Conservation (phyloP, 2,888 invertebrate species). For the Byasa hedistus region DNA sequence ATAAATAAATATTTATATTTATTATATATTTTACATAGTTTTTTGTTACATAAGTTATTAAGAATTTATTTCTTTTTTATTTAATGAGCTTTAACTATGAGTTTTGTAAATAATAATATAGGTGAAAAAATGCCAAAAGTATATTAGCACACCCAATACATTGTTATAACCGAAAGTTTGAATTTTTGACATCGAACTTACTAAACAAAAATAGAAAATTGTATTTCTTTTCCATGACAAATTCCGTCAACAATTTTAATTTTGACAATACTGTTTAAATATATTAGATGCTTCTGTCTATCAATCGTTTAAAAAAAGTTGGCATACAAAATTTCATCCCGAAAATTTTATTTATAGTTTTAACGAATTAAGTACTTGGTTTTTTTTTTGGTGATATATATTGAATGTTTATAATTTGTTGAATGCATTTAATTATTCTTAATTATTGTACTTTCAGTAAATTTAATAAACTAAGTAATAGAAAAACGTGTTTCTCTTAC, state of each 20-base stretch:
- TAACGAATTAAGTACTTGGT: neutral
- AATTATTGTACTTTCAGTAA: slow-evolving; percentile 33
- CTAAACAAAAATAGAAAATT: no score
- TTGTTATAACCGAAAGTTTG: neutral
- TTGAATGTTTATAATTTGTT: neutral
- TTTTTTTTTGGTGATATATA: neutral
- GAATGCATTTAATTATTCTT: slow-evolving; percentile 26
- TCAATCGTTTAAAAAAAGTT: neutral
- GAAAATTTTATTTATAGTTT: neutral
- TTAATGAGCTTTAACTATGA: neutral
- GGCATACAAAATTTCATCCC: neutral
- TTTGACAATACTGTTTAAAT: no score
- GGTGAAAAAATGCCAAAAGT: neutral
- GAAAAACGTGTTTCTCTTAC: slow-evolving; percentile 11
- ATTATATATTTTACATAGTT: neutral
- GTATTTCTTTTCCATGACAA: no score
- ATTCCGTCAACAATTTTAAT: no score
- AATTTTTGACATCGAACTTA: no score
- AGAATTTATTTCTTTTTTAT: neutral
- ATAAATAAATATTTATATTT: slow-evolving; percentile 13
- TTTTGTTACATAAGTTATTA: neutral
- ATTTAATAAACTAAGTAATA: slow-evolving; percentile 28
- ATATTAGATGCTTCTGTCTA: no score
- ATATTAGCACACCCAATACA: neutral
- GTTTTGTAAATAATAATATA: neutral